Percentiles rank a stretch among this genome's conserved stretches.
These are phyloP conservation scores for Cuculus canorus DNA, from an alignment of 2,797 vertebrate genomes.

Conservation along the genomic window DNA sequence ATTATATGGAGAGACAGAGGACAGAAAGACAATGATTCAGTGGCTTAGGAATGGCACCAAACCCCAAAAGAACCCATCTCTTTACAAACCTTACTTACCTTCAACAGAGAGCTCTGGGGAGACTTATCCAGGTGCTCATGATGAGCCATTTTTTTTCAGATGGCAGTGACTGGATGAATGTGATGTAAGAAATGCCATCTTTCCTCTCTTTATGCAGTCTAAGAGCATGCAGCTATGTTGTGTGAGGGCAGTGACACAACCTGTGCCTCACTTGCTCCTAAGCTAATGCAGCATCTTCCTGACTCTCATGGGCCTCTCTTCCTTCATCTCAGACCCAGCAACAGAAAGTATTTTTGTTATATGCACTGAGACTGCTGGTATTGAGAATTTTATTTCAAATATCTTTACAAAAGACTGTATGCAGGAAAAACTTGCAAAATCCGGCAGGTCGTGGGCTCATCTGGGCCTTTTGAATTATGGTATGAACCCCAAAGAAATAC, in stretches of 20 bases:
- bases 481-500: neutral
- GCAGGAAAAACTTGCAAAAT: neutral
- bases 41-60: neutral
- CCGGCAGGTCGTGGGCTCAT: neutral
- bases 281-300: neutral
- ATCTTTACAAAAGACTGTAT: neutral
- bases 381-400: neutral
- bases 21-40: neutral
- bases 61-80: neutral
- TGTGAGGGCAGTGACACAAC: neutral
- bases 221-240: neutral
- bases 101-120: neutral
- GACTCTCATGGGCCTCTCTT: neutral
- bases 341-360: neutral
- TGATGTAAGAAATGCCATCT: neutral
- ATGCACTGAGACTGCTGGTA: neutral
- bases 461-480: neutral
- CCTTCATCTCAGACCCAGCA: neutral
- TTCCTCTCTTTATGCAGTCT: neutral
- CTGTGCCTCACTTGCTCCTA: neutral
- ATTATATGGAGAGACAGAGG: neutral
- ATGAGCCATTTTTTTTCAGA: neutral
- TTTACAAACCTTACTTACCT: neutral
- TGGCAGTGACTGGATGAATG: neutral
- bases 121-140: neutral